These are phyloP conservation scores for Yoshiicerus persimilis DNA, from an alignment of 1,140 invertebrate species.

Conservation along the genomic window DNA sequence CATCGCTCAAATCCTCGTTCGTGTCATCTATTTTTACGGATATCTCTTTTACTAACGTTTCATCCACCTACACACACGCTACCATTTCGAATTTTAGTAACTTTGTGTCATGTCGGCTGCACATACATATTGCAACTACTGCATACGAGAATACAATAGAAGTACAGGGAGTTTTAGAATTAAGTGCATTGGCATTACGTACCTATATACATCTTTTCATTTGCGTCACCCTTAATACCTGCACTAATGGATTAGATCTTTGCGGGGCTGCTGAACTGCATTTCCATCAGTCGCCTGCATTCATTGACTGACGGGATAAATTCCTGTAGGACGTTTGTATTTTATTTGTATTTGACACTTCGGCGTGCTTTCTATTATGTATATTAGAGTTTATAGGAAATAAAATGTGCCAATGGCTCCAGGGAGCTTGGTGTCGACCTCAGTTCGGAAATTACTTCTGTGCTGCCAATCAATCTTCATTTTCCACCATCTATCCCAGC, in stretches of 20 bases:
- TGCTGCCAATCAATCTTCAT: slow-evolving; percentile 38
- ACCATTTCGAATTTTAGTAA: neutral
- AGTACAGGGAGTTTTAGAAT: neutral
- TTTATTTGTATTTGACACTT: slow-evolving; percentile 27
- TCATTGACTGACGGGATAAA: neutral
- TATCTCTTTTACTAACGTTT: neutral
- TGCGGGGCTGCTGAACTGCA: neutral
- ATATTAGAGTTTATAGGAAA: neutral
- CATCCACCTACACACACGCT: neutral
- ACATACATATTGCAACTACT: too few relatives aligned
- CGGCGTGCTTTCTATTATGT: neutral
- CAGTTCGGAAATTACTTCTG: neutral
- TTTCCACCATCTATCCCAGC: slow-evolving; percentile 19
- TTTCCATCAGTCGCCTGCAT: neutral
- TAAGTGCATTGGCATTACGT: neutral
- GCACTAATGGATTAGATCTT: neutral
- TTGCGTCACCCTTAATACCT: neutral
- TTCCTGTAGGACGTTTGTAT: slow-evolving; percentile 9
- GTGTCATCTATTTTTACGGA: neutral
- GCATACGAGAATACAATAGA: too few relatives aligned
- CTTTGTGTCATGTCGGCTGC: neutral
- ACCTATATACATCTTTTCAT: neutral
- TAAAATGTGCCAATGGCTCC: neutral
- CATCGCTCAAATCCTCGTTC: neutral
- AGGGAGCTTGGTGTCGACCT: neutral